Base-by-base conservation (phyloP, 2,113 vertebrate genomes). In the Suricata suricatta region DNA sequence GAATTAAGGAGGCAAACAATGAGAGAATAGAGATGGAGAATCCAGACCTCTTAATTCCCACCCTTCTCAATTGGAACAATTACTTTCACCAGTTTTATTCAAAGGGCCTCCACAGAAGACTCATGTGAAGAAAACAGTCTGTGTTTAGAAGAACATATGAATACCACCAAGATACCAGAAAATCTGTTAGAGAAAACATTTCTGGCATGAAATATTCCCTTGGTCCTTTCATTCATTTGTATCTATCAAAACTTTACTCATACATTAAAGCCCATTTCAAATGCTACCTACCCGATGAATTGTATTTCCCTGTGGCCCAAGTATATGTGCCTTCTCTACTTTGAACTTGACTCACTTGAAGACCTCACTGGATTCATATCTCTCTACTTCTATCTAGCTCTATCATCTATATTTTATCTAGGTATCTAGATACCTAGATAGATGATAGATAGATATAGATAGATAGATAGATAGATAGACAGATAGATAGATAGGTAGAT, bases 361-460 rank as follows among this genome's bases (percentile, higher is more conserved):
- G 14, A 2, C 5, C 8, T 80, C 33, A 27, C 0, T 38, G 35
- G 0, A 52, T 14, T 10, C 0, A 1, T 23, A 57, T 54, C 15
- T 54, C 52, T 54, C 15, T 54, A 50, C 14, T 11, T 50, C 11
- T 50, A 50, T 50, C 52, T 52, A 52, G 16, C 52, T 54, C 52
- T 54, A 54, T 54, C 5, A 17, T 54, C 52, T 54, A 54, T 54
- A 54, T 54, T 54, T 54, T 54, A 54, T 54, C 52, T 54, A 17
- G 4, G 12, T 54, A 54, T 54, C 44, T 47, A 47, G 9, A 47
- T 47, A 47, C 44, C 44, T 47, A 47, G 44, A 47, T 10, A 47
- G 44, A 47, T 47, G 41, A 47, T 47, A 10, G 44, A 1, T 47
- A 47, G 44, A 47, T 47, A 44, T 44, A 44, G 44, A 44, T 44